These are phyloP conservation scores for Sciurus vulgaris DNA, from an alignment of 2,797 vertebrate species.

Conservation along the genomic window DNA sequence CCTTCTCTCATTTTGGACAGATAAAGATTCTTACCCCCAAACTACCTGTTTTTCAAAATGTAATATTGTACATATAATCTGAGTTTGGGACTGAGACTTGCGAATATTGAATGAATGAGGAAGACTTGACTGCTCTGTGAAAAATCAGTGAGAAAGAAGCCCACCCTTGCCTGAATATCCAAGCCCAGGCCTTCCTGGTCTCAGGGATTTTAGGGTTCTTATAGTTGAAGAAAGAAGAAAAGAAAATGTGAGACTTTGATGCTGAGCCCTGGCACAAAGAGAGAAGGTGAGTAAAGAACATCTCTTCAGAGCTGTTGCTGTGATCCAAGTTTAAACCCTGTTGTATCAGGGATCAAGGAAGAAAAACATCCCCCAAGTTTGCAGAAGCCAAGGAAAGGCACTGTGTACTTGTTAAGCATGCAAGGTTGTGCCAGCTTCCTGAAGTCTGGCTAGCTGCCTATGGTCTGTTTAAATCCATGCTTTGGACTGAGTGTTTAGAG, in stretches of 20 bases:
- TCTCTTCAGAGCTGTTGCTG: not conserved
- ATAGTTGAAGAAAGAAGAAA: not conserved
- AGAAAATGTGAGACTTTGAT: not conserved
- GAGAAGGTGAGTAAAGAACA: not conserved
- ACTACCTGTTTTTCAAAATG: conserved; percentile 20
- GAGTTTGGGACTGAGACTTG: not conserved
- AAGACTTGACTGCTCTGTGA: not conserved
- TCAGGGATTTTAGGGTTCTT: not conserved
- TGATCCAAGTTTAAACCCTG: not conserved
- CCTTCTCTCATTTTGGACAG: not conserved
- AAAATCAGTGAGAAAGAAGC: not conserved
- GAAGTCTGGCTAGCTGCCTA: not conserved
- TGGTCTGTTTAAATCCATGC: not conserved
- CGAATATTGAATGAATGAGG: not conserved
- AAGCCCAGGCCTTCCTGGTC: not conserved
- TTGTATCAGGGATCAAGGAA: not conserved
- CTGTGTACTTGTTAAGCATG: not conserved
- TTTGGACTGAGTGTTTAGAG: not conserved
- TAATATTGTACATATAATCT: not conserved
- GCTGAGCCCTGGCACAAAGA: not conserved
- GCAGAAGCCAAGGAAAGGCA: not conserved
- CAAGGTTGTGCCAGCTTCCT: not conserved
- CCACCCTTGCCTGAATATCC: not conserved
- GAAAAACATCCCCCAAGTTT: not conserved
- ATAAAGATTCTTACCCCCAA: not conserved